phyloP scores from a whole-genome alignment of 2,113 vertebrate genomes.

The Macrotus californicus region DNA sequence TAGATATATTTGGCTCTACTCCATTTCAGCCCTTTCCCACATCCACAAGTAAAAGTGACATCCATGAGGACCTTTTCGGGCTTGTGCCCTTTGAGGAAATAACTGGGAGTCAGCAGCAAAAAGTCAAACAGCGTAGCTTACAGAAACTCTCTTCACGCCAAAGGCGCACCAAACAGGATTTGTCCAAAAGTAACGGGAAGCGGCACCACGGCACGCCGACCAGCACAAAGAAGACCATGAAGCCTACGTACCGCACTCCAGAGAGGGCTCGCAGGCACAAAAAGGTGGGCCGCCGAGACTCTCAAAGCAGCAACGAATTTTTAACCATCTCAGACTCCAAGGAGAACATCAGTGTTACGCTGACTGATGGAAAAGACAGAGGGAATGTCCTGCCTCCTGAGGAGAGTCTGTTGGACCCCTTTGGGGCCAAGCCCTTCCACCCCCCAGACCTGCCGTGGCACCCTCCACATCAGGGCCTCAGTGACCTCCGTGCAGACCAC shows the following conservation, averaged over 20 bases:
- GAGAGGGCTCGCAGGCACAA: constrained; percentile 91
- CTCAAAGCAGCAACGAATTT: constrained; percentile 97
- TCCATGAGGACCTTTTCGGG: constrained; percentile 87
- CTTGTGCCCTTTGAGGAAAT: constrained; percentile 86
- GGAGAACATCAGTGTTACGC: constrained; percentile 91
- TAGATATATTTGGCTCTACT: constrained; percentile 91
- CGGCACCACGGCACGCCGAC: constrained; percentile 93
- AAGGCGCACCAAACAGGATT: constrained; percentile 91
- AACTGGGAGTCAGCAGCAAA: constrained; percentile 84
- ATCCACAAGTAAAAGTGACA: constrained; percentile 67
- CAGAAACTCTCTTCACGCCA: constrained; percentile 93
- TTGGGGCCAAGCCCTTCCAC: constrained; percentile 94
- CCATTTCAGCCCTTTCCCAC: constrained; percentile 87
- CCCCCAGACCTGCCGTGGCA: constrained; percentile 84
- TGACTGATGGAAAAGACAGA: constrained; percentile 86
- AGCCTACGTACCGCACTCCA: constrained; percentile 90
- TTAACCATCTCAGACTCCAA: constrained; percentile 94
- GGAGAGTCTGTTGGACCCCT: constrained; percentile 88
- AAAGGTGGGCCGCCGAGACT: constrained; percentile 91
- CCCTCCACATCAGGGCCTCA: constrained; percentile 83
- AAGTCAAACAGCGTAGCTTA: constrained; percentile 89
- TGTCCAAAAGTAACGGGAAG: constrained; percentile 85
- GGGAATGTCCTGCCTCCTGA: constrained; percentile 80
- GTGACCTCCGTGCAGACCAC: constrained; percentile 81
- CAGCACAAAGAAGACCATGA: constrained; percentile 83